Evolutionary conservation across 2,888 invertebrate genomes (phyloP).

Genomic region (Drosophila anomalipes): DNA sequence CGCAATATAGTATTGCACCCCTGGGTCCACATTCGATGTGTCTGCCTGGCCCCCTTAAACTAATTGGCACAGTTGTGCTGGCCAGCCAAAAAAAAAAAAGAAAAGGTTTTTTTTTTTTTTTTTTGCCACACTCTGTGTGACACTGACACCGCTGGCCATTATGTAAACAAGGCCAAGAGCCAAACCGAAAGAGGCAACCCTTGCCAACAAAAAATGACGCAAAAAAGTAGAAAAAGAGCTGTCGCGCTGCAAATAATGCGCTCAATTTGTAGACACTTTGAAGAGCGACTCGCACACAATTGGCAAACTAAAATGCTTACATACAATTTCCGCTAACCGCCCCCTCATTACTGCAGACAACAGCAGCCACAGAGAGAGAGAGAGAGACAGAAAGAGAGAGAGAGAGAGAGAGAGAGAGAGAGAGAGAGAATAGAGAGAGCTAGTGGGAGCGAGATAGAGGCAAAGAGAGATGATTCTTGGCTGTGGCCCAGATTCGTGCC

Average conservation of each 20-base stretch:
- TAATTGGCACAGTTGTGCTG: slow-evolving; percentile 64
- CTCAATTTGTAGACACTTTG: slow-evolving; percentile 62
- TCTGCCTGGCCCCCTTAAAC: slow-evolving; percentile 34
- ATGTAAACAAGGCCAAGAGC: slow-evolving; percentile 61
- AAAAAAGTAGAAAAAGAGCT: slow-evolving; percentile 22
- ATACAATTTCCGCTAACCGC: slow-evolving; percentile 67
- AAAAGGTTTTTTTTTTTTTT: slow-evolving; percentile 5
- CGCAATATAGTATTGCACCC: slow-evolving; percentile 78
- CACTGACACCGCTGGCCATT: slow-evolving; percentile 49
- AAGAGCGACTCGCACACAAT: slow-evolving; percentile 60
- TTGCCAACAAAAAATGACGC: slow-evolving; percentile 34
- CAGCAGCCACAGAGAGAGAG: neutral
- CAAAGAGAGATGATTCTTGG: slow-evolving; percentile 14
- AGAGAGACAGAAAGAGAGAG: neutral
- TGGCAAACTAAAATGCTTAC: slow-evolving; percentile 74
- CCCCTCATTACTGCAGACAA: slow-evolving; percentile 33
- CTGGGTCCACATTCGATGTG: slow-evolving; percentile 58
- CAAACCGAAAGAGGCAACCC: slow-evolving; percentile 23
- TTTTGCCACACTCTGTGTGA: slow-evolving; percentile 40
- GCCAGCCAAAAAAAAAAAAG: slow-evolving; percentile 11
- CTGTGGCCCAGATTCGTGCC: slow-evolving; percentile 55
- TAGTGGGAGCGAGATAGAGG: neutral
- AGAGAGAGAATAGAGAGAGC: neutral
- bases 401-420: neutral
- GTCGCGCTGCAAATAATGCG: slow-evolving; percentile 56